Evolutionary conservation across 2,888 invertebrate species (phyloP), one percentile per base, ranked within the genome.

Genomic region (Nomada lathburiana): DNA sequence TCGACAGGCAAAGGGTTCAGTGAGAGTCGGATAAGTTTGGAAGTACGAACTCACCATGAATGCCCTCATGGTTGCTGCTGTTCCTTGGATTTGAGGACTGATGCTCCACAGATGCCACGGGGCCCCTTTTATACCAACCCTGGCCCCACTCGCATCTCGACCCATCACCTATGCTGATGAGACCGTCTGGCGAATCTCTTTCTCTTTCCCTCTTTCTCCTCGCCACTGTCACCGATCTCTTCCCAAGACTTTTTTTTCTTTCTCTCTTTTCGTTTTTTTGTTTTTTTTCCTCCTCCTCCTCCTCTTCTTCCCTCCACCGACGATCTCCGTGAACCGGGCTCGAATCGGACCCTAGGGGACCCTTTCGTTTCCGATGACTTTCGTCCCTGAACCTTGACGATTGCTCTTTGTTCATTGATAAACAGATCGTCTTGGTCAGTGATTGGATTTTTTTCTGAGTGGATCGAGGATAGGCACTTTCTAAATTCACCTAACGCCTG

Each of bases 1-100:
- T 16, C 29, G 26, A 53, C 4, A n/a, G 26, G 16, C 57, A 47
- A 47, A 47, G 9, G 57, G 69, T 29, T 68, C 65, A 65, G 73
- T 10, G 29, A 36, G 55, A 16, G n/a, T n/a, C 0, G n/a, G 55
- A 75, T 59, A 71, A 26, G 57, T 72, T 72, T 55, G 67, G 55
- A 59, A 36, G 53, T 85, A 80, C 82, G 88, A 36, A 93, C 94
- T 94, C 92, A 94, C 94, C 93, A 94, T 90, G 92, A 94, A 94
- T 93, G 93, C 94, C 93, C 94, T 94, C 94, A 94, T 94, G 93
- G 91, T 93, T 88, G 89, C 87, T 89, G 92, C 91, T 91, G 92
- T 92, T 92, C 90, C 92, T 73, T 93, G 92, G 92, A 92, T 94
- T 93, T 93, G 93, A 93, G 93, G 93, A 94, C 94, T 94, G 94